Percentiles rank a stretch among this genome's conserved stretches.
phyloP scores from a whole-genome alignment of 2,888 invertebrate genomes.

The Drosophila helvetica region DNA sequence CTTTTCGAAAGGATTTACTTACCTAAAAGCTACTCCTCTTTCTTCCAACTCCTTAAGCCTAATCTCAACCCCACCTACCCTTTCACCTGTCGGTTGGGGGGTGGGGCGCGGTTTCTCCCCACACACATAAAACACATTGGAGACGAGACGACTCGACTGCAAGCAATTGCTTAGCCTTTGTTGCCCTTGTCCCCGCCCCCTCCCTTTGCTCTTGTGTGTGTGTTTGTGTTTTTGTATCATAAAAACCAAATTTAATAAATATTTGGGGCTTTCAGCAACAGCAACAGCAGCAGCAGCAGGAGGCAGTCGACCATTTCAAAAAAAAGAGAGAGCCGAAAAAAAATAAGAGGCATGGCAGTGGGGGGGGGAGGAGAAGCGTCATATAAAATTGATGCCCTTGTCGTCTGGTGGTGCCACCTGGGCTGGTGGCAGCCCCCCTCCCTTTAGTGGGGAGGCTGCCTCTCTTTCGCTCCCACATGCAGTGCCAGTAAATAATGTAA shows the following conservation, averaged over 20 bases:
- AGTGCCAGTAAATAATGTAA: slow-evolving; percentile 75
- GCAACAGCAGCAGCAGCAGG: slow-evolving; percentile 18
- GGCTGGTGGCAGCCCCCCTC: slow-evolving; percentile 8
- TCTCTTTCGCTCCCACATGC: slow-evolving; percentile 7
- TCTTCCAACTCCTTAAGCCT: not conserved
- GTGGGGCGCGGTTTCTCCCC: too few species aligned
- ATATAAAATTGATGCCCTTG: slow-evolving; percentile 72
- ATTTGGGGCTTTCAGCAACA: slow-evolving; percentile 53
- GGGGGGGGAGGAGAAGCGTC: slow-evolving; percentile 38
- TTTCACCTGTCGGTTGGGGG: not conserved
- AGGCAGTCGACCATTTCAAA: slow-evolving; percentile 42
- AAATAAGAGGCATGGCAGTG: slow-evolving; percentile 16
- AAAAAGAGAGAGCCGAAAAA: slow-evolving; percentile 12
- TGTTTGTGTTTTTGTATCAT: slow-evolving; percentile 45
- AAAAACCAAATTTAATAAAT: slow-evolving; percentile 73
- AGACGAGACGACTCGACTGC: slow-evolving; percentile 43
- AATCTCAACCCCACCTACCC: not conserved
- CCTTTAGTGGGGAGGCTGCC: not conserved
- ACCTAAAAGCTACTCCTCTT: not conserved
- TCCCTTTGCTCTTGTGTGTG: slow-evolving; percentile 27
- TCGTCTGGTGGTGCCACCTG: slow-evolving; percentile 58
- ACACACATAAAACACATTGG: slow-evolving; percentile 30
- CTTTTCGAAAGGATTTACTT: not conserved
- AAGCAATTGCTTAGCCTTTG: slow-evolving; percentile 60
- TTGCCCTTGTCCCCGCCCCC: slow-evolving; percentile 13